Evolutionary conservation across 2,888 invertebrate species (phyloP).

Genomic region (Fissipunctia ypsillon): DNA sequence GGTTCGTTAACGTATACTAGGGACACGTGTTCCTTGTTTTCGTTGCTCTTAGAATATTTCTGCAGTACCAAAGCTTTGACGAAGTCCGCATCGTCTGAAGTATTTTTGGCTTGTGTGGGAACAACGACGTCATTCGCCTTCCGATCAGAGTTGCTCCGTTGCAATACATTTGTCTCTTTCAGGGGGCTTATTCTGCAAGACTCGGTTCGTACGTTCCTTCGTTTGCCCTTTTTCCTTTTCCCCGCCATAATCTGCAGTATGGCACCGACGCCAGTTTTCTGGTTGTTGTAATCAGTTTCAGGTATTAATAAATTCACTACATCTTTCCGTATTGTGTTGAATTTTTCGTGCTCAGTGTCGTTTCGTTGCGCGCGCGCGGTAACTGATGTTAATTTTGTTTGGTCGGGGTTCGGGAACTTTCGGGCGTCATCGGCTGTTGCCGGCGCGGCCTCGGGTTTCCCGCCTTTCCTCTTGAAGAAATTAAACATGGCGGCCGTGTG

Average conservation of each 20-base stretch:
- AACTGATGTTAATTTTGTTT: conserved; percentile 76
- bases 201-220: conserved; percentile 77
- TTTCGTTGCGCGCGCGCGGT: conserved; percentile 77
- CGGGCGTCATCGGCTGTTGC: conserved; percentile 74
- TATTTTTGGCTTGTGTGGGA: conserved; percentile 84
- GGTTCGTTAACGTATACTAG: conserved; percentile 85
- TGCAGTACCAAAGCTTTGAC: conserved; percentile 87
- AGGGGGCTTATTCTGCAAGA: conserved; percentile 79
- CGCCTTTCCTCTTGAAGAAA: conserved; percentile 88
- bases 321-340: conserved; percentile 82
- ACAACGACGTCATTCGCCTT: conserved; percentile 68
- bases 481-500: conserved; percentile 83
- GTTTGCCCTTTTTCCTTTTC: conserved; percentile 79
- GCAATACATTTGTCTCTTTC: conserved; percentile 77
- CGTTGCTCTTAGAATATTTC: conserved; percentile 83
- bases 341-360: conserved; percentile 73
- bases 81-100: conserved; percentile 80
- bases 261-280: conserved; percentile 84
- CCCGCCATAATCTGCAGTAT: conserved; percentile 88
- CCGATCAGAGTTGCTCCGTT: conserved; percentile 77
- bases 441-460: conserved; percentile 82
- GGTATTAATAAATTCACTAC: conserved; percentile 87
- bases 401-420: conserved; percentile 73
- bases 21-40: conserved; percentile 86
- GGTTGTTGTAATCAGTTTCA: conserved; percentile 82